Evolutionary conservation across 2,888 invertebrate genomes (phyloP).

Genomic region (Pseudoips prasinana): DNA sequence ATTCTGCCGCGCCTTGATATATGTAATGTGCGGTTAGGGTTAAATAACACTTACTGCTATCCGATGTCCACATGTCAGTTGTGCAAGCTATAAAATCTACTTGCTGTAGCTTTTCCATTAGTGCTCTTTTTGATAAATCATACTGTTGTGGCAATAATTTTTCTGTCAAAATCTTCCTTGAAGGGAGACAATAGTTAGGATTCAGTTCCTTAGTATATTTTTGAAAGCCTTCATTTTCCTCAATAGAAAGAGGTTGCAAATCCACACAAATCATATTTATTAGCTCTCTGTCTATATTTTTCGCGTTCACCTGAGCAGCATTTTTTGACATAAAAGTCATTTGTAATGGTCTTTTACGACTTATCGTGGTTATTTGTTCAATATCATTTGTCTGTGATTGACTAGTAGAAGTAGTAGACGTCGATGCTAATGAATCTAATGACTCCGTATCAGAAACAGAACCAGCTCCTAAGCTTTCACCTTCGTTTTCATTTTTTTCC

Average conservation of each 20-base stretch:
- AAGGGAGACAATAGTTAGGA: slow-evolving; percentile 12
- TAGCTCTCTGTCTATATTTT: slow-evolving; percentile 14
- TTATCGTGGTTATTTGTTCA: slow-evolving; percentile 9
- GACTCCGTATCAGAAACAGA: not conserved
- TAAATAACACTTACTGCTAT: slow-evolving; percentile 14
- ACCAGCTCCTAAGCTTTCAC: not conserved
- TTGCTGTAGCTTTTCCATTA: slow-evolving; percentile 15
- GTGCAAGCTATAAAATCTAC: slow-evolving; percentile 15
- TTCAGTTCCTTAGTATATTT: slow-evolving; percentile 12
- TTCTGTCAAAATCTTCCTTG: slow-evolving; percentile 11
- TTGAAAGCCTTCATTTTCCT: slow-evolving; percentile 15
- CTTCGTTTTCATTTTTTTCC: too few species aligned
- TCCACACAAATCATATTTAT: slow-evolving; percentile 17
- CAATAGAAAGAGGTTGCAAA: slow-evolving; percentile 15
- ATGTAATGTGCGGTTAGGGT: slow-evolving; percentile 18
- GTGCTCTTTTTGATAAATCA: too few species aligned
- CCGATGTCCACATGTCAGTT: slow-evolving; percentile 19
- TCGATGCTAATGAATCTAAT: slow-evolving; percentile 2
- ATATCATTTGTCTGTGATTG: slow-evolving; percentile 10
- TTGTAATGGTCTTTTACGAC: slow-evolving; percentile 10
- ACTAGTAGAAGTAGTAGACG: slow-evolving; percentile 8
- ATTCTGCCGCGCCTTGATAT: slow-evolving; percentile 9
- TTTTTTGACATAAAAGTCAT: slow-evolving; percentile 15
- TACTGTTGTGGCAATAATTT: slow-evolving; percentile 10
- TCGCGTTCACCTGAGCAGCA: slow-evolving; percentile 17